Evolutionary conservation across 2,888 invertebrate genomes (phyloP), one percentile per base, ranked within the genome.

Genomic region (Gymnosoma rotundatum): DNA sequence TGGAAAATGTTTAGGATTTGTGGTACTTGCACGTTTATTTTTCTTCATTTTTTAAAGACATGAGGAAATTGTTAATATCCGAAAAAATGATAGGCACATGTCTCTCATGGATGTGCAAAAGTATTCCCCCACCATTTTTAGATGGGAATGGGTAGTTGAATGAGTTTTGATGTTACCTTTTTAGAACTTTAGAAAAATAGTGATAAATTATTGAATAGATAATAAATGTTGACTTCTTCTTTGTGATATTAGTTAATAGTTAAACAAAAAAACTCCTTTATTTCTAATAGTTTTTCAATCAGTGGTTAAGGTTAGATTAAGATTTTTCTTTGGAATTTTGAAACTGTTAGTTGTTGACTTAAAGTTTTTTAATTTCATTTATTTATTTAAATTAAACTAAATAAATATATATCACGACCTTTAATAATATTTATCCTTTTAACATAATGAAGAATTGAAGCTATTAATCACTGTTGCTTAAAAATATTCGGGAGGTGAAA

Each of bases 1-100:
- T 54, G 78, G 54, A 58, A 64, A 69, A 70, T 80, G 64, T 81
- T 66, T 58, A 42, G 6, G 63, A 36, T 63, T 64, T 60, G 38
- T 72, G 67, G 21, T 16, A 52, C 56, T 45, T 21, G 12, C 9
- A 20, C 9, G 20, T 21, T 58, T 63, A 32, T 16, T 48, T 64
- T 45, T 54, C 18, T n/a, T 21, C 9, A 6, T 21, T 32, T 69
- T 61, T 66, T n/a, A 50, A 38, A 60, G 79, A 52, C 52, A 20
- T 48, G 52, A 36, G 73, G 64, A 84, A 84, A 84, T 81, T 81
- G 81, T 75, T 81, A 81, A 81, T 84, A 84, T 81, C 76, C 73
- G 58, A 74, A 18, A 50, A 75, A 78, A 69, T 81, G 72, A 56
- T 52, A 78, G 4, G 61, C 80, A 72, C 73, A 84, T 80, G 67